A percentile compares a stretch with the other conserved stretches of the same genome.
Evolutionary conservation across 2,888 invertebrate genomes (phyloP).

Genomic region (Drosophila rellima): DNA sequence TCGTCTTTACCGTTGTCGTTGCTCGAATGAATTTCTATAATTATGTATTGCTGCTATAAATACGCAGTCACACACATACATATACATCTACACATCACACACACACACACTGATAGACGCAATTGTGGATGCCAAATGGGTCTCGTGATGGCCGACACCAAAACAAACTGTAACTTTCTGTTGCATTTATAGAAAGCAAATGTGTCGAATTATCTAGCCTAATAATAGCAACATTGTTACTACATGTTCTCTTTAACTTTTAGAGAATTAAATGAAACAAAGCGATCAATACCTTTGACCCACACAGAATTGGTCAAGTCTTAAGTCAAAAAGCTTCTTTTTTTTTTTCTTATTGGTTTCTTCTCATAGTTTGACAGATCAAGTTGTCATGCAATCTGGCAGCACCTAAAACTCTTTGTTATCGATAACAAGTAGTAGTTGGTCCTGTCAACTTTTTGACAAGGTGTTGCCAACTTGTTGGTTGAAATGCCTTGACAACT

Average conservation of each 20-base stretch:
- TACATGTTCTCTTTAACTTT: neutral
- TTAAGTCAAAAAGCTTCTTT: no score
- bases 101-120: slow-evolving; percentile 17
- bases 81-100: neutral
- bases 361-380: neutral
- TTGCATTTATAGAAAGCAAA: slow-evolving; percentile 28
- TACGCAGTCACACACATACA: slow-evolving; percentile 48
- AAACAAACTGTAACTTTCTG: slow-evolving; percentile 55
- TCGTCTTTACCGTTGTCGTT: slow-evolving; percentile 10
- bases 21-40: slow-evolving; percentile 65
- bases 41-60: slow-evolving; percentile 76
- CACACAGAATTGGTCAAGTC: neutral
- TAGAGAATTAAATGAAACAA: neutral
- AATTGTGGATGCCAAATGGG: slow-evolving; percentile 51
- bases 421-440: neutral
- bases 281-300: neutral
- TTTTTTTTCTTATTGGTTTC: no score
- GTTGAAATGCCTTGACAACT: neutral
- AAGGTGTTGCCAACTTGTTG: neutral
- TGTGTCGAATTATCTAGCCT: slow-evolving; percentile 24
- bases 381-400: neutral
- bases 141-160: slow-evolving; percentile 66
- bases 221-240: slow-evolving; percentile 10
- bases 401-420: neutral
- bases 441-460: neutral